phyloP scores from a whole-genome alignment of 2,888 invertebrate genomes.

The Napeogenes sylphis region DNA sequence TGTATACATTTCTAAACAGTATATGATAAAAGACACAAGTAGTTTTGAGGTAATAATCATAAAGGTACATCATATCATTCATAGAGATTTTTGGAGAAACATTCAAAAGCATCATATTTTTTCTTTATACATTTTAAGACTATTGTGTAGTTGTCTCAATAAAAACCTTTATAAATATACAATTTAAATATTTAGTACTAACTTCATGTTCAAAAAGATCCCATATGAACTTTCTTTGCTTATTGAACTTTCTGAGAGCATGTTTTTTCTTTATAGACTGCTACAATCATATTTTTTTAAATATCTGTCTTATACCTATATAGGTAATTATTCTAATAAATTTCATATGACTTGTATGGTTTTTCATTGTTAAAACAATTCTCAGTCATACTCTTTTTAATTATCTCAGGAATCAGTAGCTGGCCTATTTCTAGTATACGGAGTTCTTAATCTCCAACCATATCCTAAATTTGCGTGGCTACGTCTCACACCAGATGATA shows the following conservation, averaged over 20 bases:
- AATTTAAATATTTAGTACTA: too few relatives aligned
- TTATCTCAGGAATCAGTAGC: constrained; percentile 52
- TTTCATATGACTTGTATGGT: background rate
- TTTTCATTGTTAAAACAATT: background rate
- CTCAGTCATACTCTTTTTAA: background rate
- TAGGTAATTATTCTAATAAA: too few relatives aligned
- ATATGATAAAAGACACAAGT: constrained; percentile 51
- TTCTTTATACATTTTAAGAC: too few relatives aligned
- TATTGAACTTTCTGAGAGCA: too few relatives aligned
- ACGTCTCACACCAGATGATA: constrained; percentile 50
- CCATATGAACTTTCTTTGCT: too few relatives aligned
- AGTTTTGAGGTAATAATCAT: constrained; percentile 52
- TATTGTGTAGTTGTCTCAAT: too few relatives aligned
- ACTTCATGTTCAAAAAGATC: too few relatives aligned
- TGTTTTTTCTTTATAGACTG: too few relatives aligned
- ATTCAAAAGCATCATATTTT: too few relatives aligned
- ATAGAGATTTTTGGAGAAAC: background rate
- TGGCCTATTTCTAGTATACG: constrained; percentile 61
- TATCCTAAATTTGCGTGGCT: constrained; percentile 50
- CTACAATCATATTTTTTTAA: too few relatives aligned
- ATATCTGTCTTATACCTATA: too few relatives aligned
- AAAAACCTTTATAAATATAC: too few relatives aligned
- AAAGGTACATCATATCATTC: background rate
- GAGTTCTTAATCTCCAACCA: constrained; percentile 55
- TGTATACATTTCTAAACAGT: constrained; percentile 54